Percentiles rank a stretch among this genome's conserved stretches.
phyloP scores from a whole-genome alignment of 1,140 invertebrate genomes.

The Diorhabda sublineata region DNA sequence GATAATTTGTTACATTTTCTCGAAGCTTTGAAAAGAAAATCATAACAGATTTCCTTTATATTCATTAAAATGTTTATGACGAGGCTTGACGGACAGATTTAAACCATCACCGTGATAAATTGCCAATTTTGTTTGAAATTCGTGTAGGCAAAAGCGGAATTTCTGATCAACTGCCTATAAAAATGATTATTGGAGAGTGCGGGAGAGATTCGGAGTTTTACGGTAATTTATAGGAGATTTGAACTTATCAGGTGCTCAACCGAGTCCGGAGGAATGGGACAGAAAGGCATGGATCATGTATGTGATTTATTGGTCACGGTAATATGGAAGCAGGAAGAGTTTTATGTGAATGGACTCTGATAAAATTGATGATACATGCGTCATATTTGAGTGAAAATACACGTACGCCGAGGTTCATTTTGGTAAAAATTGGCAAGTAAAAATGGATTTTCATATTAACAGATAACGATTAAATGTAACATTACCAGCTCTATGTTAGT shows the following conservation, averaged over 20 bases:
- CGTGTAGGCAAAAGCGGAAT: neutral
- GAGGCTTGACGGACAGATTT: too few species aligned
- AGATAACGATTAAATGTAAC: too few species aligned
- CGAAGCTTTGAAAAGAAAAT: too few species aligned
- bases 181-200: slow-evolving; percentile 2
- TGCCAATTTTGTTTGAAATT: neutral
- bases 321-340: neutral
- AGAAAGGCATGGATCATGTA: neutral
- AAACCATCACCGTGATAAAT: neutral
- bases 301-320: neutral
- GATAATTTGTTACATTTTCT: too few species aligned
- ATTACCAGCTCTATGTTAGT: too few species aligned
- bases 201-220: neutral
- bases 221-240: neutral
- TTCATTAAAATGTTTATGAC: too few species aligned
- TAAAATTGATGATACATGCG: neutral
- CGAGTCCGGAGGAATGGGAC: neutral
- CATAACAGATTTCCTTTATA: too few species aligned
- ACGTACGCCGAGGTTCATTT: too few species aligned
- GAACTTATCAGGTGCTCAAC: slow-evolving; percentile 1
- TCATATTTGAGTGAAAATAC: too few species aligned
- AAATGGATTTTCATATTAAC: too few species aligned
- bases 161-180: neutral
- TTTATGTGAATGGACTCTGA: neutral
- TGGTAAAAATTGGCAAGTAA: too few species aligned